Conservation (phyloP, 2,888 invertebrate species). For the Drosophila anceps region DNA sequence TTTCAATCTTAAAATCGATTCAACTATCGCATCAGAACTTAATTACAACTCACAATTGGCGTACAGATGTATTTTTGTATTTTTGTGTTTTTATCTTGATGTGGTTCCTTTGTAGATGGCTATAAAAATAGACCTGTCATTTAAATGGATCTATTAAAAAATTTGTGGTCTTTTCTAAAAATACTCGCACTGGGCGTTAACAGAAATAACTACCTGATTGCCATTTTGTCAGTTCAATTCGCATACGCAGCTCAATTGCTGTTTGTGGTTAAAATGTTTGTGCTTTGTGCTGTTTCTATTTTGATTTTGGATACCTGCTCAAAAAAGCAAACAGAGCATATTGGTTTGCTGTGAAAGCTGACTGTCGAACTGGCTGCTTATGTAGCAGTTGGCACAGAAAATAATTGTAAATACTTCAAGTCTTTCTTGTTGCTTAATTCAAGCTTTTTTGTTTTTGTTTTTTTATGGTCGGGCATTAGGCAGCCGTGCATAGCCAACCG, state of each 20-base stretch:
- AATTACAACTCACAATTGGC: slow-evolving; percentile 17
- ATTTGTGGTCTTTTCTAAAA: slow-evolving; percentile 72
- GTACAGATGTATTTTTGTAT: not conserved
- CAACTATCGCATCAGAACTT: slow-evolving; percentile 15
- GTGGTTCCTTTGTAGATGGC: slow-evolving; percentile 45
- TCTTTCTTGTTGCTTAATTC: not conserved
- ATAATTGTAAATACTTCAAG: not conserved
- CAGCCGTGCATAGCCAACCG: not conserved
- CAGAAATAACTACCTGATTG: slow-evolving; percentile 49
- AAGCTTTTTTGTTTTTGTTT: slow-evolving; percentile 15
- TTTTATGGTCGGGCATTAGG: not conserved
- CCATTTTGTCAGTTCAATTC: slow-evolving; percentile 39
- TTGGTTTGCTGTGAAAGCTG: not conserved
- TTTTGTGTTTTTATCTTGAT: slow-evolving; percentile 2
- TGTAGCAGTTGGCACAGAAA: not conserved
- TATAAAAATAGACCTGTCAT: slow-evolving; percentile 74
- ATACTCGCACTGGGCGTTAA: slow-evolving; percentile 43
- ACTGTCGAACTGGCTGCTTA: not conserved
- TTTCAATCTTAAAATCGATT: slow-evolving; percentile 9
- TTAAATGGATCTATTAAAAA: slow-evolving; percentile 71
- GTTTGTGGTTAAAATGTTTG: slow-evolving; percentile 44
- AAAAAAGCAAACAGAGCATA: not conserved
- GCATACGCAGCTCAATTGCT: slow-evolving; percentile 43
- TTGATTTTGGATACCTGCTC: not conserved
- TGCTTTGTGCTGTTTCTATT: slow-evolving; percentile 6